phyloP scores from a whole-genome alignment of 2,888 invertebrate species.

The Ischnura elegans region DNA sequence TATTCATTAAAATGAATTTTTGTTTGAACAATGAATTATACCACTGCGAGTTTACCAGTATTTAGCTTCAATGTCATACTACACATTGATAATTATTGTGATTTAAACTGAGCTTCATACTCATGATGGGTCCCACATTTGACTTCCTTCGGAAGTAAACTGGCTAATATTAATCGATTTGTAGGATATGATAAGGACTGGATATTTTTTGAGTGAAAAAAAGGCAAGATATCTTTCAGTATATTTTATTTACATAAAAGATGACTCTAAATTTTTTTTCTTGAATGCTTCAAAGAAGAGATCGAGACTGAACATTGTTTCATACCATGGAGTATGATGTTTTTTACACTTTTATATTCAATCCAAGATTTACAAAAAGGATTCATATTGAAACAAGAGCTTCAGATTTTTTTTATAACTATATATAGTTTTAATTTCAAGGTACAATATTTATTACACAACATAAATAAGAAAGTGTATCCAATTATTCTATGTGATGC shows the following conservation, averaged over 20 bases:
- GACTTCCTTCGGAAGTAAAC: too few species aligned
- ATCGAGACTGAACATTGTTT: conserved; percentile 41
- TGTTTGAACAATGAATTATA: too few species aligned
- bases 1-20: too few species aligned
- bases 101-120: too few species aligned
- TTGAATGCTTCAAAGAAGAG: conserved; percentile 38
- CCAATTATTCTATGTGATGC: conserved; percentile 49
- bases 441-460: conserved; percentile 51
- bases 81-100: too few species aligned
- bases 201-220: not conserved
- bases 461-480: conserved; percentile 49
- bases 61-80: too few species aligned
- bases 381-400: conserved; percentile 32
- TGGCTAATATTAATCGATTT: too few species aligned
- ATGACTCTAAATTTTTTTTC: conserved; percentile 55
- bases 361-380: conserved; percentile 47
- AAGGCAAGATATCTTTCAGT: not conserved
- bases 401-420: conserved; percentile 50
- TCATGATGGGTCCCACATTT: too few species aligned
- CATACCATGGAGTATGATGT: conserved; percentile 1
- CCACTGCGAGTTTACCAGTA: too few species aligned
- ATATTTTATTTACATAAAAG: conserved; percentile 52
- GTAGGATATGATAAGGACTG: not conserved
- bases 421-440: conserved; percentile 47
- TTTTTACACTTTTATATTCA: conserved; percentile 32